Evolutionary conservation across 37 sponge, comb jelly and placozoan species (phyloP), one percentile per base, ranked within the genome.

Genomic region (Petrosia ficiformis): DNA sequence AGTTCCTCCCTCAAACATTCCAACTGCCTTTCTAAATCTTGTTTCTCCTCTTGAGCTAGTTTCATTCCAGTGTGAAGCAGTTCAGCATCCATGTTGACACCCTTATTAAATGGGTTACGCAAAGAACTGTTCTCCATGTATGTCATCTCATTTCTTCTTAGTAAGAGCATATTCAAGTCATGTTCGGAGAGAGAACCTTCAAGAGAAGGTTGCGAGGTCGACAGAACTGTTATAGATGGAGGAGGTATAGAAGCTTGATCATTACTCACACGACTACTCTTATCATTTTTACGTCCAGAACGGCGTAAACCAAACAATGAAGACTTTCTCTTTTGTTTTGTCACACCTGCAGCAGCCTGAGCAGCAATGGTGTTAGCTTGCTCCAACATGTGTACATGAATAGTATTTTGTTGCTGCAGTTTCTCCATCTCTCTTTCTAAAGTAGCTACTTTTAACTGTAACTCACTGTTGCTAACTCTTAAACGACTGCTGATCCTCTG

Each of bases 11-110:
- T 25, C 19, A 85, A 42, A 0, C 39, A 14, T 30, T 72, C 56
- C 29, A 25, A 40, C 39, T 70, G 40, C 16, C 58, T 44, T 36
- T 63, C 76, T 0, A 40, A 41, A 4, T 39, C 4, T 14, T 41
- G 37, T 63, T 80, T 79, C 40, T 80, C 86, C 4, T 79, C 75
- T 4, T 75, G 22, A 25, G 86, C 75, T 16, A 70, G 39, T 43
- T 75, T 79, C 19, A 86, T 44, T 22, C 70, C 64, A 34, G 68
- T 33, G 34, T 80, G 80, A 8, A 86, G 86, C 3, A 59, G 65
- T 8, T 38, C 11, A 0, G 73, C 2, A 25, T 85, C 86, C 32
- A 11, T 19, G 48, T 71, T 2, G 19, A 38, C 37, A 32, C 32
- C 32, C 24, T 59, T 3, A 26, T 4, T 37, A 34, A 28, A 34